Evolutionary conservation across 1,140 invertebrate genomes (phyloP).

Genomic region (Ceratitis capitata): DNA sequence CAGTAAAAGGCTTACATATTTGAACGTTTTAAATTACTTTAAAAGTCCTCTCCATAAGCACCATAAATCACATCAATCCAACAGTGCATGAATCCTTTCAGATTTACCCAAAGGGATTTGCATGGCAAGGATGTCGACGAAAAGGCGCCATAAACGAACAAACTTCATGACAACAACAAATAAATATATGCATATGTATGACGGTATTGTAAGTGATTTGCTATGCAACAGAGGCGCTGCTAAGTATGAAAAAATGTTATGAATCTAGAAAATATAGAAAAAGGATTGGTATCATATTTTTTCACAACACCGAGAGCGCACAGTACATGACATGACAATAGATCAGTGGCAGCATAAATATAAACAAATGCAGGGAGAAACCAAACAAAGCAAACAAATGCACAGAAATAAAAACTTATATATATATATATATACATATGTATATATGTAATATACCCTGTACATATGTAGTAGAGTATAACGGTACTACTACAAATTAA

Average conservation of each 20-base stretch:
- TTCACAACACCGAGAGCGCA: neutral
- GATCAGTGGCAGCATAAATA: neutral
- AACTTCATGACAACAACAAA: neutral
- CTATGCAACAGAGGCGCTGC: neutral
- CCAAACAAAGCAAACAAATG: neutral
- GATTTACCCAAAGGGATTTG: slow-evolving; percentile 19
- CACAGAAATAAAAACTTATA: neutral
- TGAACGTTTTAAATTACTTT: neutral
- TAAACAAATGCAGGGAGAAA: neutral
- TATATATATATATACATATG: neutral
- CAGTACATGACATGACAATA: slow-evolving; percentile 19
- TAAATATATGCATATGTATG: neutral
- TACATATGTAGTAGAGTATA: neutral
- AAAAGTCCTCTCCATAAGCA: neutral
- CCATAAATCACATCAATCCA: slow-evolving; percentile 12
- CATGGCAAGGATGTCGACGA: neutral
- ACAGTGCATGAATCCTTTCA: neutral
- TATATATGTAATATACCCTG: neutral
- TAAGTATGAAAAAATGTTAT: neutral
- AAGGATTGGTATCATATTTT: slow-evolving; percentile 34
- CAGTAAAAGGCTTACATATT: neutral
- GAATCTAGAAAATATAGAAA: too few species aligned
- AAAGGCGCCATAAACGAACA: slow-evolving; percentile 3
- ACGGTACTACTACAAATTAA: neutral
- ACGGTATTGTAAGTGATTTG: neutral